Evolutionary conservation across 1,140 invertebrate species (phyloP), one percentile per base, ranked within the genome.

Genomic region (Parasteatoda tepidariorum): DNA sequence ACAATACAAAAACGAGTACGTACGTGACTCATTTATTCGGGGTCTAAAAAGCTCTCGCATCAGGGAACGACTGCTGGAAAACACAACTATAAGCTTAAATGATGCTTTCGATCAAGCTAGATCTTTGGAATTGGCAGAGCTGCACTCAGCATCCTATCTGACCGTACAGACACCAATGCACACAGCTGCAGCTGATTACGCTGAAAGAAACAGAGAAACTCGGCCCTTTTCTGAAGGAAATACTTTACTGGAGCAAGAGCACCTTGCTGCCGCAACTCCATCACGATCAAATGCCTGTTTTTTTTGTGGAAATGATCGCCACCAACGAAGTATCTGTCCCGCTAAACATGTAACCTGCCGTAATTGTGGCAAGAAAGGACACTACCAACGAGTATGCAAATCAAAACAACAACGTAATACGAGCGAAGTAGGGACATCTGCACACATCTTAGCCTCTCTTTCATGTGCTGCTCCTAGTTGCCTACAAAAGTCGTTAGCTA

Each of bases 21-120:
- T 85, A 22, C n/a, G 83, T 15, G 73, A 84, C 34, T 71, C 73
- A 9, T 79, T 85, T 55, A 85, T 85, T 28, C 82, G 30, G 31
- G 82, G 84, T 38, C 70, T 84, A 31, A 9, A 28, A 34, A 75
- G 71, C 30, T 22, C 28, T 2, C 31, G 18, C 11, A 85, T 85
- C 18, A 55, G 79, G 2, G 66, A 85, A 61, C 54, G 79, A 0
- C 79, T 57, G 5, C 26, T 84, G 30, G 81, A 85, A 31, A 85
- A 84, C 61, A 54, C 62, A 11, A 70, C 33, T 28, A 31, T 76
- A 24, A 73, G 67, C 30, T 48, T 84, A n/a, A 68, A 68, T 4
- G 57, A 73, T 1, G 83, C 73, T 2, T 30, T 61, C 31, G 71
- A 85, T 13, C 84, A 85, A 33, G 83, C 83, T 59, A 2, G 74